phyloP scores from a whole-genome alignment of 2,888 invertebrate species.

The Lydus trimaculatus region DNA sequence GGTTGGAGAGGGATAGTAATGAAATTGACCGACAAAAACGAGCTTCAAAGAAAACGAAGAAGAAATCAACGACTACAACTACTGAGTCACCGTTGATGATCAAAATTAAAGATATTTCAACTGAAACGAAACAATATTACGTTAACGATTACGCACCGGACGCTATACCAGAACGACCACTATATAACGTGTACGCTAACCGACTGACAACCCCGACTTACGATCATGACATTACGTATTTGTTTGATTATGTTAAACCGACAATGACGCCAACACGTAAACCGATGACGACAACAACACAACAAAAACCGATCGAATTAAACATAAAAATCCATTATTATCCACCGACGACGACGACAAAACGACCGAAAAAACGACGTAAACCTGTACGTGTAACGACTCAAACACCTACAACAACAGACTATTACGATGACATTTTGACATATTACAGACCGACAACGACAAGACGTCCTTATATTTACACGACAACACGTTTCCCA shows the following conservation, averaged over 20 bases:
- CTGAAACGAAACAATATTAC: constrained; percentile 25
- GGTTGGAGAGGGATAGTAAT: constrained; percentile 62
- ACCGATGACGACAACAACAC: not conserved
- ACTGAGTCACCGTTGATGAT: constrained; percentile 26
- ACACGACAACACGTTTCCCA: constrained; percentile 34
- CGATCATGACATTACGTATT: constrained; percentile 36
- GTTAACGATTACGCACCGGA: constrained; percentile 6
- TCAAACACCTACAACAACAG: constrained; percentile 22
- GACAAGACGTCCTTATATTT: constrained; percentile 31
- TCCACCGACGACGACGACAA: constrained; percentile 32
- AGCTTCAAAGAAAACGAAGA: constrained; percentile 10
- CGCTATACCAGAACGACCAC: constrained; percentile 28
- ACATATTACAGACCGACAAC: constrained; percentile 31
- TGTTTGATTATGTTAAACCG: constrained; percentile 32
- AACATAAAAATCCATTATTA: constrained; percentile 52
- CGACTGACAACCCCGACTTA: constrained; percentile 13
- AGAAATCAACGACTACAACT: constrained; percentile 15
- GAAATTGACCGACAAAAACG: constrained; percentile 20
- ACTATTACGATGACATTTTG: constrained; percentile 21
- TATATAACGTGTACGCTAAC: constrained; percentile 19
- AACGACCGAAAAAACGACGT: constrained; percentile 26
- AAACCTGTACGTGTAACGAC: constrained; percentile 10
- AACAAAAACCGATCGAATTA: constrained; percentile 41
- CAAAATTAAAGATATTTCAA: constrained; percentile 30
- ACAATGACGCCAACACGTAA: not conserved